Evolutionary conservation across 1,140 invertebrate species (phyloP).

Genomic region (Drosophila orena): DNA sequence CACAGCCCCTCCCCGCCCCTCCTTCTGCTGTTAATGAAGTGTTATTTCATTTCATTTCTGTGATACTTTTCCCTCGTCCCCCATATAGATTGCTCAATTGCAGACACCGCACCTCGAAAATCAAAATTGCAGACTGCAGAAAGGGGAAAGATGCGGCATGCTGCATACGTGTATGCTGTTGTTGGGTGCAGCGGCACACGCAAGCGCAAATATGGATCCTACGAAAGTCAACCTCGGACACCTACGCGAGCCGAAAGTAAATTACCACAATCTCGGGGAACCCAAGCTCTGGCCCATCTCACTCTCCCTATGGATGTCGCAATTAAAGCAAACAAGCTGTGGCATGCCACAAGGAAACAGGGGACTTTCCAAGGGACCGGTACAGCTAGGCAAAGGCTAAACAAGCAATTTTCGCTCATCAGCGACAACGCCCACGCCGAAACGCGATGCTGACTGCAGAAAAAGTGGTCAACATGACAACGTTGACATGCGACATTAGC

Average conservation of each 20-base stretch:
- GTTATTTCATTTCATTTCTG: conserved; percentile 68
- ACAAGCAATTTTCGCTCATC: conserved; percentile 68
- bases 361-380: neutral
- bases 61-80: conserved; percentile 19
- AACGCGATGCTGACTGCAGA: conserved; percentile 26
- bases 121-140: conserved; percentile 24
- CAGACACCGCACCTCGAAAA: conserved; percentile 69
- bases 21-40: conserved; percentile 61
- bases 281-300: conserved; percentile 3
- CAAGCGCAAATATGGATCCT: conserved; percentile 41
- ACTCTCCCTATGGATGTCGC: conserved; percentile 29
- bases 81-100: conserved; percentile 75
- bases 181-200: conserved; percentile 49
- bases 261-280: conserved; percentile 25
- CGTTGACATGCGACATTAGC: conserved; percentile 80
- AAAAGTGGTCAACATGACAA: conserved; percentile 80
- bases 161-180: neutral
- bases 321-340: conserved; percentile 71
- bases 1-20: neutral
- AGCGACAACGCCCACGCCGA: conserved; percentile 60
- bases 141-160: conserved; percentile 27
- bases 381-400: conserved; percentile 33
- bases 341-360: conserved; percentile 21
- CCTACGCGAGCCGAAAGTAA: conserved; percentile 48
- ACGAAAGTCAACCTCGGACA: conserved; percentile 26